These are phyloP conservation scores for Enteromius mattozi DNA, from an alignment of 2,797 vertebrate species.

Conservation along the genomic window DNA sequence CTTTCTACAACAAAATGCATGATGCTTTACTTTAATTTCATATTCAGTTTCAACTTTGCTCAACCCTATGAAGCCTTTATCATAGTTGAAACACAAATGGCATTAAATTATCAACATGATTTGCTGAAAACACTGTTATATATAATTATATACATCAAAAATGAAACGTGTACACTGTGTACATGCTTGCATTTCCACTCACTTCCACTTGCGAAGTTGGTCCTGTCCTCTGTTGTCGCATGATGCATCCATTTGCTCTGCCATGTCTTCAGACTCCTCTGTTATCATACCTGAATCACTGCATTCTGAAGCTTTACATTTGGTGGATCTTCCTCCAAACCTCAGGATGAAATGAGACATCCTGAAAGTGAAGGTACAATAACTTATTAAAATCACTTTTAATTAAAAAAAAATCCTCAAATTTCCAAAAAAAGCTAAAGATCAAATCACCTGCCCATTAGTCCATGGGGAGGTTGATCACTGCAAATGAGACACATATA, in stretches of 20 bases:
- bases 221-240: conserved; percentile 69
- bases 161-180: not conserved
- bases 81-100: not conserved
- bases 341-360: conserved; percentile 72
- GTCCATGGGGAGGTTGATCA: conserved; percentile 16
- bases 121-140: not conserved
- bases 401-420: not conserved
- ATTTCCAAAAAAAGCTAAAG: not conserved
- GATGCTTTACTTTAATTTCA: not conserved
- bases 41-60: not conserved
- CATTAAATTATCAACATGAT: not conserved
- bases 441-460: conserved; percentile 46
- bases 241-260: conserved; percentile 61
- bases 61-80: not conserved
- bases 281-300: conserved; percentile 68
- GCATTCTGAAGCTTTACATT: conserved; percentile 65
- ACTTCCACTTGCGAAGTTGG: conserved; percentile 65
- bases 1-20: not conserved
- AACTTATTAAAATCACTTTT: not conserved
- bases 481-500: conserved; percentile 32
- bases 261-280: conserved; percentile 64
- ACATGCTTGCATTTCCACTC: conserved; percentile 63
- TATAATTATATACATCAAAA: too few species aligned
- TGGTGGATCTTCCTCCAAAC: conserved; percentile 73
- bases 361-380: conserved; percentile 64